Percentiles rank a stretch among this genome's conserved stretches.
phyloP scores from a whole-genome alignment of 2,888 invertebrate species.

The Limnephilus auricula region DNA sequence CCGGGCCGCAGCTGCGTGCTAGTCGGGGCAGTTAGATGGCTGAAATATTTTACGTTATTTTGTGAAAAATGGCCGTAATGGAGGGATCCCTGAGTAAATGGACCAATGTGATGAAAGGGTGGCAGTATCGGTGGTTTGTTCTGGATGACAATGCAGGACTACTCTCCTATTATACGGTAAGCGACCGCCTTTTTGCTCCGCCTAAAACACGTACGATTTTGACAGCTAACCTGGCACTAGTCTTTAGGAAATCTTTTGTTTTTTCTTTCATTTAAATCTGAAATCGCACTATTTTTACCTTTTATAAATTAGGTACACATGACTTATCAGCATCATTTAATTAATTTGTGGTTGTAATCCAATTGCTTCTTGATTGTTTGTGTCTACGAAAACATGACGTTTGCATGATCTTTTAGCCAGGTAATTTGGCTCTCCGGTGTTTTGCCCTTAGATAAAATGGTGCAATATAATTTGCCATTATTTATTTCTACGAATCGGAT shows the following conservation, averaged over 20 bases:
- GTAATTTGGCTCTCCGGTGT: constrained; percentile 2
- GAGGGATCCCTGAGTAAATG: constrained; percentile 97
- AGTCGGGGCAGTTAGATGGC: constrained; percentile 51
- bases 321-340: background rate
- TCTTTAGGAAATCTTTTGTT: constrained; percentile 54
- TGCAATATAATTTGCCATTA: background rate
- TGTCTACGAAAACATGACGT: background rate
- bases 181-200: constrained; percentile 70
- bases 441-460: background rate
- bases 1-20: constrained; percentile 61
- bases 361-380: background rate
- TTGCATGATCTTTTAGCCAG: background rate
- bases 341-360: background rate
- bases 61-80: constrained; percentile 80
- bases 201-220: constrained; percentile 53
- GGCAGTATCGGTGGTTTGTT: constrained; percentile 99
- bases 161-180: constrained; percentile 97
- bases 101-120: constrained; percentile 99
- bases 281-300: background rate
- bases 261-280: constrained; percentile 24
- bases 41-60: constrained; percentile 55
- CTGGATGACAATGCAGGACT: constrained; percentile 97
- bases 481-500: background rate
- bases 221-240: constrained; percentile 59
- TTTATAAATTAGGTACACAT: background rate